Evolutionary conservation across 2,888 invertebrate genomes (phyloP).

Genomic region (Nematopogon swammerdamellus): DNA sequence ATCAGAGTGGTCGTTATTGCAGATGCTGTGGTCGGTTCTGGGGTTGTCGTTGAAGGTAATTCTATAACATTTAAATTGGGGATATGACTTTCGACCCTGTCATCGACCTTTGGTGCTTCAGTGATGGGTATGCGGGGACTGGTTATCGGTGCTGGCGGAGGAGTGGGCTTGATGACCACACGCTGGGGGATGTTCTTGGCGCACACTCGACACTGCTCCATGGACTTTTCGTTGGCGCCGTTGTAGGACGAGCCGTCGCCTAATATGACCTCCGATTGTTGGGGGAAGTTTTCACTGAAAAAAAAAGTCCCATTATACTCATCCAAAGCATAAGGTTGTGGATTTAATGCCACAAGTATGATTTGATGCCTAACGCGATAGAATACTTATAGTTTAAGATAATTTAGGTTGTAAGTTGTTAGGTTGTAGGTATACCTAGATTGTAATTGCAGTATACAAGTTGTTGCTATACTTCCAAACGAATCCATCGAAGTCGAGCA

Average conservation of each 20-base stretch:
- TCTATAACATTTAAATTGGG: not conserved
- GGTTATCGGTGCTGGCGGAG: not conserved
- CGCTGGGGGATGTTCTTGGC: not conserved
- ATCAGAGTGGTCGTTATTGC: not conserved
- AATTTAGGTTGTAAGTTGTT: no score
- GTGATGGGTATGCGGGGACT: not conserved
- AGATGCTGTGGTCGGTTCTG: not conserved
- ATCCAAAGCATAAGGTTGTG: no score
- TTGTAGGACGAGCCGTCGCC: constrained; percentile 59
- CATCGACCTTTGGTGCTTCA: not conserved
- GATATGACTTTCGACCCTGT: not conserved
- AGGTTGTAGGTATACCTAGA: no score
- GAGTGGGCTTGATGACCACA: not conserved
- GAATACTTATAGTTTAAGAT: no score
- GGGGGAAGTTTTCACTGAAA: constrained; percentile 50
- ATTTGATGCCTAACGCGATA: no score
- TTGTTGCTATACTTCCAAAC: no score
- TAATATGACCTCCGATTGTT: constrained; percentile 66
- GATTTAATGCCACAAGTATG: no score
- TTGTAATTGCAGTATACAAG: no score
- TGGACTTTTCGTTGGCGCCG: constrained; percentile 16
- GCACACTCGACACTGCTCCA: constrained; percentile 21
- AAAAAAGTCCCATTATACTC: constrained; percentile 13
- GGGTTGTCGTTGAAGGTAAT: not conserved
- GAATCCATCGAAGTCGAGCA: no score